Base-by-base conservation (phyloP, 1,140 invertebrate genomes). In the Olivierus martensii region DNA sequence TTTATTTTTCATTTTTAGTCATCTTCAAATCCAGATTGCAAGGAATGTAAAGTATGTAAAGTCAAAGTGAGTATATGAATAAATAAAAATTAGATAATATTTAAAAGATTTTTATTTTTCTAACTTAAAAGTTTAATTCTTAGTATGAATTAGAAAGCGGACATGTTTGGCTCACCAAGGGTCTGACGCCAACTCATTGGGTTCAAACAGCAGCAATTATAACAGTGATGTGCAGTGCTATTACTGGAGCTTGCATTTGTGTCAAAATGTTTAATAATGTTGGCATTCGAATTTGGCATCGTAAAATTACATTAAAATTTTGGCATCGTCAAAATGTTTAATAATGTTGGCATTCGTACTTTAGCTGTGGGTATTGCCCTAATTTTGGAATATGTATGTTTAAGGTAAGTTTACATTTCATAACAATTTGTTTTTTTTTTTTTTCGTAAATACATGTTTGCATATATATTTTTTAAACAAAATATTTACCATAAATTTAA, bases 281-380 rank as follows among this genome's bases (percentile, higher is more conserved):
- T 14, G 77, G 84, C 44, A 79, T 86, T 59, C 74, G 83, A 57
- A 82, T 87, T 62, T 68, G n/a, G n/a, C n/a, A n/a, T n/a, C n/a
- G n/a, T n/a, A n/a, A n/a, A n/a, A n/a, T n/a, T n/a, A n/a, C n/a
- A n/a, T n/a, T n/a, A n/a, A n/a, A n/a, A n/a, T n/a, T n/a, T n/a
- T n/a, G n/a, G n/a, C n/a, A n/a, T n/a, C n/a, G 82, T 86, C 58
- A 83, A 88, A 68, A 67, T 89, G 46, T 86, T 83, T 63, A 75
- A 82, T 37, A 78, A 83, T 62, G 79, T 83, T 14, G 77, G 84
- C 44, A 79, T 86, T 59, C 74, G 83, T 57, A 82, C 87, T 62
- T 68, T 86, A 18, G 81, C 81, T 39, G 83, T 83, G 53, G 86
- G 85, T 53, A 72, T 78, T n/a, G 82, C 84, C 37, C 71, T 88